Evolutionary conservation across 2,113 vertebrate species (phyloP).

Genomic region (Anguilla japonica): DNA sequence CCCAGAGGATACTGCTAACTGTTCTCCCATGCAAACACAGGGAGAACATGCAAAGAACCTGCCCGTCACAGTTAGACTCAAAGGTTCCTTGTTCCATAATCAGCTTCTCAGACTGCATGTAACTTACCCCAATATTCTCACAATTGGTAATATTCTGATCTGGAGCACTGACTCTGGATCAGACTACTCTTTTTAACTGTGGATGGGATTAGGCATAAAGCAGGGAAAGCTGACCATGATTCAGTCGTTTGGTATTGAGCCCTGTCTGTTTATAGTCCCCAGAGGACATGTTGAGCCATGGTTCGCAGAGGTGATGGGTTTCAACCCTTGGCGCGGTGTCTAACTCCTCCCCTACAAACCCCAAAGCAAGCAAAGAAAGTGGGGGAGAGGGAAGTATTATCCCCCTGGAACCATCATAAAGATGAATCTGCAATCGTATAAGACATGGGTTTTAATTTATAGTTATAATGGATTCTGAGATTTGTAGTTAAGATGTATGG

Average conservation of each 20-base stretch:
- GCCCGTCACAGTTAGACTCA: neutral
- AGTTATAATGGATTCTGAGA: neutral
- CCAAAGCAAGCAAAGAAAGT: neutral
- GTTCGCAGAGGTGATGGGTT: neutral
- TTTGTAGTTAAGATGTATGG: neutral
- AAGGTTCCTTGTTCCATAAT: neutral
- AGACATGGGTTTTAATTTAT: slow-evolving; percentile 16
- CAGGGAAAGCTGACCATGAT: neutral
- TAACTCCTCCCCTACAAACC: neutral
- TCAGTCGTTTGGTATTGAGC: neutral
- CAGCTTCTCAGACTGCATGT: neutral
- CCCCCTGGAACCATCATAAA: neutral
- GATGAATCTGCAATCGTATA: slow-evolving; percentile 18
- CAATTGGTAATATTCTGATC: neutral
- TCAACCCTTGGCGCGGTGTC: neutral
- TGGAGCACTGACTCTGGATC: neutral
- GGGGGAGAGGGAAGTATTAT: neutral
- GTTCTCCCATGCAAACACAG: too few relatives aligned
- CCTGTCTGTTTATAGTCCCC: neutral
- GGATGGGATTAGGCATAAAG: neutral
- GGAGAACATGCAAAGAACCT: too few relatives aligned
- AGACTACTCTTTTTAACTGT: neutral
- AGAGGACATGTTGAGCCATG: neutral
- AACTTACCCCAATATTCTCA: neutral
- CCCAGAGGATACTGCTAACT: too few relatives aligned